Conservation (phyloP, 1,140 invertebrate genomes). For the Temnothorax longispinosus region DNA sequence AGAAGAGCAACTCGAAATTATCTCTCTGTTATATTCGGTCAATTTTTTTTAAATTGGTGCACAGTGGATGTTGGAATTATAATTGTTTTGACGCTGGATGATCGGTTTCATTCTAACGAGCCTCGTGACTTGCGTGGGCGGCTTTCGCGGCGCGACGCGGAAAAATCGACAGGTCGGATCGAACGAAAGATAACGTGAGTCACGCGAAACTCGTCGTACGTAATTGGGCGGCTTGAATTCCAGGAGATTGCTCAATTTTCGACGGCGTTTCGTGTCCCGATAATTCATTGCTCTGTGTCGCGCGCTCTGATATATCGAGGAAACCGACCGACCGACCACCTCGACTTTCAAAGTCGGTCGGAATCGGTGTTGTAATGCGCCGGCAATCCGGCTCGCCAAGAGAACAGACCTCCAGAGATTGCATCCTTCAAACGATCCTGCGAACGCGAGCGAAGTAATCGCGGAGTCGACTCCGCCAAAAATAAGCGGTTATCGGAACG, state of each 20-base stretch:
- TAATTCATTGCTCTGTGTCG: slow-evolving; percentile 10
- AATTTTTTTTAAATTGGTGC: too few species aligned
- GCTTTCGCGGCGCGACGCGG: slow-evolving; percentile 3
- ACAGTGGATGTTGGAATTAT: background rate
- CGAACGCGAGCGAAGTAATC: too few species aligned
- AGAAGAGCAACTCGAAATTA: background rate
- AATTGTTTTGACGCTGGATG: background rate
- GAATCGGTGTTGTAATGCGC: background rate
- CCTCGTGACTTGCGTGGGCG: slow-evolving; percentile 51
- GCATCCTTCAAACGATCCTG: background rate
- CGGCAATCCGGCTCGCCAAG: background rate
- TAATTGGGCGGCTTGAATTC: slow-evolving; percentile 63
- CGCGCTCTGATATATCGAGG: background rate
- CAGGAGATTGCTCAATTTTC: slow-evolving; percentile 69
- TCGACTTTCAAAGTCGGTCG: slow-evolving; percentile 14
- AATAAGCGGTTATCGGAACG: background rate
- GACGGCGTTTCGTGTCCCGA: slow-evolving; percentile 29
- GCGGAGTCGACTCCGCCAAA: background rate
- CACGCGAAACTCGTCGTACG: slow-evolving; percentile 55
- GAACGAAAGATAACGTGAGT: slow-evolving; percentile 61
- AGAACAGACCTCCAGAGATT: background rate
- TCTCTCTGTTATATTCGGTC: too few species aligned
- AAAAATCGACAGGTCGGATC: slow-evolving; percentile 61
- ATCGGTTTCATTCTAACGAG: too few species aligned
- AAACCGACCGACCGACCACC: background rate